Percentiles rank a stretch among this genome's conserved stretches.
These are phyloP conservation scores for Monopis laevigella DNA, from an alignment of 2,888 invertebrate species.

Conservation along the genomic window DNA sequence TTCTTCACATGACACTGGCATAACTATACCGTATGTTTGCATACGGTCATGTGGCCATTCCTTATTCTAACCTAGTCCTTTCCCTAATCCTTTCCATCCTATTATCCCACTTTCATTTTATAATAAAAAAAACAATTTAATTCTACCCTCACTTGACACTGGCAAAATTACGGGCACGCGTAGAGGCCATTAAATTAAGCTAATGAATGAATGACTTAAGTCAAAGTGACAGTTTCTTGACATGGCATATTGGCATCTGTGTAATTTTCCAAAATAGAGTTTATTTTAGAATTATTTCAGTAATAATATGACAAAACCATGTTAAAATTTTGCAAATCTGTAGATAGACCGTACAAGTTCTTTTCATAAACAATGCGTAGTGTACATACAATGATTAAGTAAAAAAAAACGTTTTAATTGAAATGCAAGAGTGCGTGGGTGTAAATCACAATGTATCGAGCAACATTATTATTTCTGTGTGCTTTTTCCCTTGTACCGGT, in stretches of 20 bases:
- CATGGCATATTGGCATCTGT: constrained; percentile 7
- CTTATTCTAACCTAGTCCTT: no score
- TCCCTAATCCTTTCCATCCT: no score
- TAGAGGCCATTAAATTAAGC: no score
- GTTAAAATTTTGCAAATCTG: constrained; percentile 1
- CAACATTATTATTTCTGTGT: constrained; percentile 32
- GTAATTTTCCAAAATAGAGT: constrained; percentile 10
- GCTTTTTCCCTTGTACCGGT: constrained; percentile 29
- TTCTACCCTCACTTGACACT: no score
- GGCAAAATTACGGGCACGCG: no score
- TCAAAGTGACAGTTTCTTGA: constrained; percentile 2
- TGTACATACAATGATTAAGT: neutral
- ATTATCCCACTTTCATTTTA: no score
- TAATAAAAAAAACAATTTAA: no score
- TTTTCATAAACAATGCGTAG: constrained; percentile 1
- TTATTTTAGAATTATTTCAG: neutral
- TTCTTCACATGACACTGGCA: no score
- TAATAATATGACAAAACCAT: neutral
- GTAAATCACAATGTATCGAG: constrained; percentile 7
- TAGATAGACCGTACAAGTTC: neutral
- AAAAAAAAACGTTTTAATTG: neutral
- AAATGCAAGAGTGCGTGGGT: constrained; percentile 7
- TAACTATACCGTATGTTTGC: no score
- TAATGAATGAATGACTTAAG: no score
- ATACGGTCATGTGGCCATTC: no score